Percentiles rank a stretch among this genome's conserved stretches.
phyloP scores from a whole-genome alignment of 2,113 vertebrate species.

The Larimichthys crocea region DNA sequence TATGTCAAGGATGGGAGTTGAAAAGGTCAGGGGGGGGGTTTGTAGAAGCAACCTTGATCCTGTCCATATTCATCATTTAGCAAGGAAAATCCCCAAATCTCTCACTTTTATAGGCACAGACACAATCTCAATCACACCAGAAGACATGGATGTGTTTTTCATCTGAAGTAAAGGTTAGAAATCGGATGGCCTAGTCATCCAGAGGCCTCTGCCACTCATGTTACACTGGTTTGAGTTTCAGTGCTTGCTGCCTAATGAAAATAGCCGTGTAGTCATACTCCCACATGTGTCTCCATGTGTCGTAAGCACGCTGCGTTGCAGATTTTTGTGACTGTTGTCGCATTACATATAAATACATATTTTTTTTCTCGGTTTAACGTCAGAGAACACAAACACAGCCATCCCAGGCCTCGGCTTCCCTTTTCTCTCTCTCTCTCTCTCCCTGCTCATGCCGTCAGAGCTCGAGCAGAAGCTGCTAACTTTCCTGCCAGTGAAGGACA shows the following conservation, averaged over 20 bases:
- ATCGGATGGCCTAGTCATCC: constrained; percentile 55
- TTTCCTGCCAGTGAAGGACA: constrained; percentile 74
- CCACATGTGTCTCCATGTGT: constrained; percentile 33
- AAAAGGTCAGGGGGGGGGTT: constrained; percentile 31
- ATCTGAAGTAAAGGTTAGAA: constrained; percentile 62
- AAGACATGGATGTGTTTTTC: constrained; percentile 30
- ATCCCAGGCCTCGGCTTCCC: constrained; percentile 43
- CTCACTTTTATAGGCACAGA: background rate
- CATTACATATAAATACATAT: no score
- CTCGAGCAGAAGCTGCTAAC: constrained; percentile 65
- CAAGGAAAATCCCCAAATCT: background rate
- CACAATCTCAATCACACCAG: constrained; percentile 10
- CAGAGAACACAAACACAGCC: constrained; percentile 12
- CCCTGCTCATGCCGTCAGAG: constrained; percentile 45
- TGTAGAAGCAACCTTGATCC: constrained; percentile 34
- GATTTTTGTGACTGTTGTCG: constrained; percentile 3
- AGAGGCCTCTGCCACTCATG: constrained; percentile 65
- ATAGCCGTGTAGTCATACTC: constrained; percentile 64
- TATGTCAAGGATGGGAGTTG: constrained; percentile 46
- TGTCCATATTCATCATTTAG: constrained; percentile 46
- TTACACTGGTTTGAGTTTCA: constrained; percentile 77
- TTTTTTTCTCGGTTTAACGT: background rate
- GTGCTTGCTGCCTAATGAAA: constrained; percentile 62
- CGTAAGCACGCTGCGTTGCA: background rate
- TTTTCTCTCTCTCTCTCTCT: background rate